Base-by-base conservation (phyloP, 2,113 vertebrate species). In the Burhinus bistriatus region DNA sequence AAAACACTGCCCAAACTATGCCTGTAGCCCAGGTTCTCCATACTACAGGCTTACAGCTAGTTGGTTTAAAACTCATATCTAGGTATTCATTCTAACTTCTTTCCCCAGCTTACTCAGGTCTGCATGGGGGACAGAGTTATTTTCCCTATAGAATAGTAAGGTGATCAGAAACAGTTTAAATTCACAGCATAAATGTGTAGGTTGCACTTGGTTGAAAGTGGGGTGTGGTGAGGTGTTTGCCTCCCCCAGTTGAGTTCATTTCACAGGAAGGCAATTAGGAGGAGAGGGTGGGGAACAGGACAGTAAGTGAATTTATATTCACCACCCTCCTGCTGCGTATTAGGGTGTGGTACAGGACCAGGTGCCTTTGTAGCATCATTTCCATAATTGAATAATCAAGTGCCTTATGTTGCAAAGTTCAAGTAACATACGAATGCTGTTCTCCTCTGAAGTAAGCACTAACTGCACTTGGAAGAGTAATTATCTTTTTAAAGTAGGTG, bases 401-500 rank as follows among this genome's bases (percentile, higher is more conserved):
- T 72, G 36, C 34, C 40, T 76, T 40, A 9, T 72, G 49, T 82
- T 94, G 66, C 44, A 42, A 64, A 68, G 83, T 71, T 96, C 57
- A 69, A 78, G 83, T 75, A 83, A 65, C 40, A 18, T 7, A 70
- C 15, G 49, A 95, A 77, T 16, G 36, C 57, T 69, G 5, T 52
- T 96, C 61, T 86, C 9, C 26, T 78, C 44, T 95, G 65, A 83
- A 94, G 38, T 81, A 70, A 72, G 49, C 29, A 64, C 30, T 87
- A 68, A 65, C 64, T 71, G 45, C 44, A 23, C 64, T 92, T 81
- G 18, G 15, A 79, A 58, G 90, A 81, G 45, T 84, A 92, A 95
- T 94, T 95, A 82, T 59, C 75, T 80, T 69, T 45, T 69, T 45
- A 71, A 86, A 95, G 75, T 38, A 96, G 70, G 25, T 95, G 65